These are phyloP conservation scores for Hylomyscus alleni DNA, from an alignment of 2,797 vertebrate genomes.

Conservation along the genomic window DNA sequence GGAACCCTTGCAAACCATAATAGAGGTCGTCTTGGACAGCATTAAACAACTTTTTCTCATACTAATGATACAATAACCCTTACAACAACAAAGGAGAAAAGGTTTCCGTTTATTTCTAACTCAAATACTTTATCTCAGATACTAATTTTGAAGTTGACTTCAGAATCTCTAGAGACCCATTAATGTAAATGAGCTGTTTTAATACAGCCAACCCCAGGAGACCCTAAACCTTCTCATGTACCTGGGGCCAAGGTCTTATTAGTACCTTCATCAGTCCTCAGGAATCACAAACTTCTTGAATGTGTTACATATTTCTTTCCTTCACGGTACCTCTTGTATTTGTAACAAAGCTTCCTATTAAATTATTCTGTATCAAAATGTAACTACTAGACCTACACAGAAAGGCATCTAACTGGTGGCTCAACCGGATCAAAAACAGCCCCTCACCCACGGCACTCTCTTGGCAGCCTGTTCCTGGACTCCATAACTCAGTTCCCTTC, in stretches of 20 bases:
- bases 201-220: not conserved
- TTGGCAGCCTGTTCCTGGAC: not conserved
- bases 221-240: not conserved
- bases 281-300: not conserved
- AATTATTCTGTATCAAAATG: not conserved
- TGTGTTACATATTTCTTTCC: not conserved
- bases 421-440: not conserved
- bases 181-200: not conserved
- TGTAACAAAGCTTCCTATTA: not conserved
- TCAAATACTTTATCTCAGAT: not conserved
- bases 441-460: not conserved
- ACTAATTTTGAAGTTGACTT: not conserved
- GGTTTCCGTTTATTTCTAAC: not conserved
- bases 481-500: not conserved
- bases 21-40: not conserved
- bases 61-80: not conserved
- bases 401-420: not conserved
- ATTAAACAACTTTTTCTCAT: not conserved
- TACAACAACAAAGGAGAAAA: not conserved
- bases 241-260: not conserved
- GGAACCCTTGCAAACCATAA: not conserved
- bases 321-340: not conserved
- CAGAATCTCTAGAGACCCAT: not conserved
- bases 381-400: not conserved
- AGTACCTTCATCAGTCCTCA: not conserved